Conservation (phyloP, 2,888 invertebrate genomes). For the Eristalinus aeneus region DNA sequence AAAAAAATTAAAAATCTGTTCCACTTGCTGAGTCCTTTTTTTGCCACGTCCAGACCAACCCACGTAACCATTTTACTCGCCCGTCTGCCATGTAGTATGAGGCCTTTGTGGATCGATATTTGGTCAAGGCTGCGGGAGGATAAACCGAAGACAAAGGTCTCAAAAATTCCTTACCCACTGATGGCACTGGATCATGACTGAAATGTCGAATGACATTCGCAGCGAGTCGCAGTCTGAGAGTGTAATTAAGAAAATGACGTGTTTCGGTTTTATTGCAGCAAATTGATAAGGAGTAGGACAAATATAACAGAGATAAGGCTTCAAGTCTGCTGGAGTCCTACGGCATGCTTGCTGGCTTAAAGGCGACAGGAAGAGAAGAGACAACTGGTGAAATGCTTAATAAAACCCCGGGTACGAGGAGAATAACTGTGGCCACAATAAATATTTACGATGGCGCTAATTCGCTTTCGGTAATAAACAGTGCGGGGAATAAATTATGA, state of each 20-base stretch:
- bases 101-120: constrained; percentile 34
- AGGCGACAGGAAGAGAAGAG: not conserved
- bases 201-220: constrained; percentile 3
- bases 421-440: constrained; percentile 45
- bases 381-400: constrained; percentile 28
- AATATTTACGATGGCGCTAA: constrained; percentile 55
- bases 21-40: constrained; percentile 27
- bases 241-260: constrained; percentile 30
- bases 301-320: constrained; percentile 8
- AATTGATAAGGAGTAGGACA: constrained; percentile 34
- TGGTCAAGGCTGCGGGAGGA: constrained; percentile 19
- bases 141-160: not conserved
- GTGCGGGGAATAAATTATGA: constrained; percentile 26
- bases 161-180: not conserved
- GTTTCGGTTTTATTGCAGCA: constrained; percentile 32
- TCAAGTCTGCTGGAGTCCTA: not conserved
- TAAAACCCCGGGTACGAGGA: constrained; percentile 28
- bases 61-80: constrained; percentile 14
- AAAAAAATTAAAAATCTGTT: constrained; percentile 41
- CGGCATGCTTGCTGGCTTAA: not conserved
- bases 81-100: not conserved
- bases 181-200: constrained; percentile 15
- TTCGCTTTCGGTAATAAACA: constrained; percentile 40
- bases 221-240: not conserved
- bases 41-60: not conserved